These are phyloP conservation scores for Drosophila peninsularis DNA, from an alignment of 2,888 invertebrate species.

Conservation along the genomic window DNA sequence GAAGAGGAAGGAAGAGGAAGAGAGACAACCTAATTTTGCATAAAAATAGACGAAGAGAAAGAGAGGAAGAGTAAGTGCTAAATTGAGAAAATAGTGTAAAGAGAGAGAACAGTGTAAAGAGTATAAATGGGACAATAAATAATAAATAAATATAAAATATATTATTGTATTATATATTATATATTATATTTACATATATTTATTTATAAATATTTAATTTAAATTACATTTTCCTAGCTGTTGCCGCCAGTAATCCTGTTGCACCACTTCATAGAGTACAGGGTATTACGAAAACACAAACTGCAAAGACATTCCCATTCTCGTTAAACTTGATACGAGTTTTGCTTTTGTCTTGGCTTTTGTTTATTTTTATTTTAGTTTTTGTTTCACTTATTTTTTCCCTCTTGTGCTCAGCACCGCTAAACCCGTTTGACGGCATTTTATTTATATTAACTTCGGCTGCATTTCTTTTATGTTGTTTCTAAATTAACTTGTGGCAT, in stretches of 20 bases:
- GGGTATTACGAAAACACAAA: conserved; percentile 19
- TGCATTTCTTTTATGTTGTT: conserved; percentile 6
- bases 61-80: too few relatives aligned
- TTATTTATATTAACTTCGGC: conserved; percentile 28
- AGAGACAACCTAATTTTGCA: too few relatives aligned
- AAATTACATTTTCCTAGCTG: background rate
- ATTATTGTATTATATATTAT: too few relatives aligned
- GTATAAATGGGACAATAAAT: too few relatives aligned
- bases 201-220: background rate
- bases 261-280: background rate
- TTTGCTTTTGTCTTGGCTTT: conserved; percentile 29
- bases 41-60: too few relatives aligned
- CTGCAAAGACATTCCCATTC: conserved; percentile 10
- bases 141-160: too few relatives aligned
- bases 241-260: background rate
- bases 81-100: too few relatives aligned
- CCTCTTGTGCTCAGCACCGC: background rate
- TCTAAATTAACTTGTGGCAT: background rate
- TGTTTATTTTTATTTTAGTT: conserved; percentile 25
- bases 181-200: too few relatives aligned
- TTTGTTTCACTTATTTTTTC: conserved; percentile 16
- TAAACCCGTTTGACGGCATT: conserved; percentile 64
- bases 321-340: conserved; percentile 41
- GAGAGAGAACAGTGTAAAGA: too few relatives aligned
- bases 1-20: too few relatives aligned